These are phyloP conservation scores for Gymnocypris eckloni DNA, from an alignment of 2,797 vertebrate genomes.

Conservation along the genomic window DNA sequence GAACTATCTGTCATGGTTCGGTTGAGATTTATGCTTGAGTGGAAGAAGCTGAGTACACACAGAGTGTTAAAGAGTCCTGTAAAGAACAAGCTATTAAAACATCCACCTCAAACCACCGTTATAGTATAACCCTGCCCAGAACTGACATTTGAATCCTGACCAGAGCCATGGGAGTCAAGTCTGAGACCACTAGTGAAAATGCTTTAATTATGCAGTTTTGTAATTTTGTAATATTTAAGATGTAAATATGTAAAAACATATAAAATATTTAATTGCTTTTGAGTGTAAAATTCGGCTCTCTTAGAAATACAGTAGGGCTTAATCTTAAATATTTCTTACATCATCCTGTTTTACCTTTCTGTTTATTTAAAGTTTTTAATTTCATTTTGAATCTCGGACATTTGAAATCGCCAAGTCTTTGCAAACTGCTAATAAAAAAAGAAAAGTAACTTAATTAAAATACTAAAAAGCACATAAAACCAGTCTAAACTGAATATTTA, in stretches of 20 bases:
- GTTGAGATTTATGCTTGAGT: slow-evolving; percentile 56
- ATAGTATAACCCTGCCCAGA: slow-evolving; percentile 12
- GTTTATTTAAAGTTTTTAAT: neutral
- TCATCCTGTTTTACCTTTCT: neutral
- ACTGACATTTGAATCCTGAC: neutral
- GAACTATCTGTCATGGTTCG: slow-evolving; percentile 49
- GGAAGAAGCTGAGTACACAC: slow-evolving; percentile 50
- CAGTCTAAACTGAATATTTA: neutral
- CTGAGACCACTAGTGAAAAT: neutral
- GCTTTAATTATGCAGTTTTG: neutral
- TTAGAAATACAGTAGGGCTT: neutral
- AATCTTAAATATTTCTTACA: neutral
- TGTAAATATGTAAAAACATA: neutral
- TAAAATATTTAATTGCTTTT: neutral
- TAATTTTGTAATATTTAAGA: neutral
- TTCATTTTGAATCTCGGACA: neutral
- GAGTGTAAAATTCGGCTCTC: neutral
- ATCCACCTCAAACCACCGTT: slow-evolving; percentile 19
- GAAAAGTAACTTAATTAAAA: neutral
- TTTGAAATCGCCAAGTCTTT: neutral
- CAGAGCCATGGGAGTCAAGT: neutral
- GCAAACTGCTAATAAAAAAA: neutral
- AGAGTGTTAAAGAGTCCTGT: slow-evolving; percentile 51
- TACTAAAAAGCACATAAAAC: neutral
- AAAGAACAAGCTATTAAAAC: slow-evolving; percentile 52